Conservation (phyloP, 2,888 invertebrate genomes). For the Lasioglossum leucozonium region DNA sequence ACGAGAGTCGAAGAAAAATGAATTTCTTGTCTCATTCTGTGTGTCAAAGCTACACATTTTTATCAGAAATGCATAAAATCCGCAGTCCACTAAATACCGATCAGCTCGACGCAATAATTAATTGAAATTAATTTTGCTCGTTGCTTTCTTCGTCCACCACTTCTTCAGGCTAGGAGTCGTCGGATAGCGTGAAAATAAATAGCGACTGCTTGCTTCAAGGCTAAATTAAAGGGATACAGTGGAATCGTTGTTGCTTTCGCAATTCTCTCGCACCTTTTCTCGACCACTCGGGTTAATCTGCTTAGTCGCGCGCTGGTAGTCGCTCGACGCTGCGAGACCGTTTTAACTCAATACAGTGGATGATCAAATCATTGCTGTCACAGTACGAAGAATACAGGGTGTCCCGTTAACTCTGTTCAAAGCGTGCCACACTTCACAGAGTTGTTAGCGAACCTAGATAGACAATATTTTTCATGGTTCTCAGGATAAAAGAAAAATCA, state of each 20-base stretch:
- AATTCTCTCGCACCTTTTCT: constrained; percentile 27
- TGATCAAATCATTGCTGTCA: not conserved
- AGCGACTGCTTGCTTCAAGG: constrained; percentile 59
- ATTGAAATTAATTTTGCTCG: not conserved
- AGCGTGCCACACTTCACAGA: too few species aligned
- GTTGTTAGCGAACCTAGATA: not conserved
- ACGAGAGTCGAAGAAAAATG: not conserved
- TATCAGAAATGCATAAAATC: not conserved
- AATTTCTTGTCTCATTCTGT: too few species aligned
- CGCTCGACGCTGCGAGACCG: constrained; percentile 18
- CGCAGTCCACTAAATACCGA: not conserved
- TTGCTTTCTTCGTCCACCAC: too few species aligned
- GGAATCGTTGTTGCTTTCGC: constrained; percentile 53
- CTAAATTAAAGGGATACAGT: constrained; percentile 75
- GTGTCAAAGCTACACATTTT: too few species aligned
- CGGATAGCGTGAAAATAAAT: constrained; percentile 33
- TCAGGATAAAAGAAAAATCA: not conserved
- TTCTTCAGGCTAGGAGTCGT: too few species aligned
- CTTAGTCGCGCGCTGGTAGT: constrained; percentile 34
- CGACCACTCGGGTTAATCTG: constrained; percentile 23
- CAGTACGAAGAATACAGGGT: not conserved
- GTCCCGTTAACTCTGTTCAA: not conserved
- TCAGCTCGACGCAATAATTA: not conserved
- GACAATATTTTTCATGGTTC: not conserved
- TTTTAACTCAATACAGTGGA: not conserved